These are phyloP conservation scores for Halcyon malimbica DNA, from an alignment of 2,113 vertebrate genomes.

Conservation along the genomic window DNA sequence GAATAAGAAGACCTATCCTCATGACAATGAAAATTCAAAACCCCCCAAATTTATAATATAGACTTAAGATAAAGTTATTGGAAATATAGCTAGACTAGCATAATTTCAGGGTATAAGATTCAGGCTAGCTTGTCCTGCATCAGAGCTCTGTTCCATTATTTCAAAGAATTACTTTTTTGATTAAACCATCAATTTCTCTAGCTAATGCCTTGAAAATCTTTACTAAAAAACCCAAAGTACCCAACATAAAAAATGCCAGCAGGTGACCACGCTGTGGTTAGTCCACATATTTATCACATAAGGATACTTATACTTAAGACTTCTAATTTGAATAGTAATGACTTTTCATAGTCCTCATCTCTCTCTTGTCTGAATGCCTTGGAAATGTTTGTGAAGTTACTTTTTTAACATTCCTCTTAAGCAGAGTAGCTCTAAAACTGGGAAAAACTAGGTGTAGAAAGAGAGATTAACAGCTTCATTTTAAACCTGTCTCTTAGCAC, in stretches of 20 bases:
- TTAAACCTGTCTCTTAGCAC: neutral
- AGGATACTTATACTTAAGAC: neutral
- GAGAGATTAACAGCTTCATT: neutral
- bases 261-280: neutral
- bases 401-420: neutral
- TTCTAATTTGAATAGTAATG: neutral
- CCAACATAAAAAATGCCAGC: neutral
- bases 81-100: neutral
- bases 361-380: neutral
- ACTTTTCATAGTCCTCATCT: neutral
- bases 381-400: neutral
- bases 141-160: neutral
- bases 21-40: neutral
- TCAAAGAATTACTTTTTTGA: neutral
- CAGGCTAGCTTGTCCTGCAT: neutral
- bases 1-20: neutral
- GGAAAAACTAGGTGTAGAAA: neutral
- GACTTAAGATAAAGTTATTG: neutral
- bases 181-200: neutral
- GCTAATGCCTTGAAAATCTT: neutral
- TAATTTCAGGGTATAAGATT: neutral
- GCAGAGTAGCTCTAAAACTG: neutral
- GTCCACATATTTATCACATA: neutral
- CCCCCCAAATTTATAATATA: rapidly evolving
- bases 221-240: neutral